These are phyloP conservation scores for Lomographa bimaculata DNA, from an alignment of 2,888 invertebrate species.

Conservation along the genomic window DNA sequence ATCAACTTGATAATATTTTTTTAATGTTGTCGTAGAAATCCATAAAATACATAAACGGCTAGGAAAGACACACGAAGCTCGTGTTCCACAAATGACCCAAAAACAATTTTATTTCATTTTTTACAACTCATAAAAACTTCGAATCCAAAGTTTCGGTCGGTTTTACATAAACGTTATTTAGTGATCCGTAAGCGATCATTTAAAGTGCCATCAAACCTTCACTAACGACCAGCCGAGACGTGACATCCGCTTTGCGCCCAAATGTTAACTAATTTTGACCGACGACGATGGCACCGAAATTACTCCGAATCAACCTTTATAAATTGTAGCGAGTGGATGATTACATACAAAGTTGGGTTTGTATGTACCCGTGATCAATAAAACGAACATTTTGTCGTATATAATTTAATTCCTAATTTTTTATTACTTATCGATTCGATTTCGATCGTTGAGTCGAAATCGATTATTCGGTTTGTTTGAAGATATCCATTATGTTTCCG, in stretches of 20 bases:
- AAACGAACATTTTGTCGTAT: conserved; percentile 27
- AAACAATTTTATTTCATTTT: conserved; percentile 4
- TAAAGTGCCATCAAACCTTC: conserved; percentile 44
- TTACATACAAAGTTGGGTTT: conserved; percentile 30
- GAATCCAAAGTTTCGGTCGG: conserved; percentile 7
- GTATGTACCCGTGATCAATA: conserved; percentile 29
- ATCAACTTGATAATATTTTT: too few relatives aligned
- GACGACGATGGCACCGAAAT: conserved; percentile 34
- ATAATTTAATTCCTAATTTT: conserved; percentile 29
- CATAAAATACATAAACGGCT: too few relatives aligned
- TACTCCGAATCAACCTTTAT: conserved; percentile 36
- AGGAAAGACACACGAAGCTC: too few relatives aligned
- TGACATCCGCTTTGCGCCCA: conserved; percentile 45
- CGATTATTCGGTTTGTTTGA: conserved; percentile 27
- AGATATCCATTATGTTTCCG: conserved; percentile 13
- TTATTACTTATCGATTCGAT: conserved; percentile 32
- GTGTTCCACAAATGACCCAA: conserved; percentile 7
- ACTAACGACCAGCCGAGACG: conserved; percentile 45
- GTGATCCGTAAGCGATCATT: conserved; percentile 45
- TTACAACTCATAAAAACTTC: conserved; percentile 3
- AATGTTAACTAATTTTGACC: conserved; percentile 35
- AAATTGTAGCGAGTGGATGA: conserved; percentile 39
- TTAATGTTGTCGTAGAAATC: too few relatives aligned
- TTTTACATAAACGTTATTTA: conserved; percentile 33
- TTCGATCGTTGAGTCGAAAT: conserved; percentile 25